Evolutionary conservation across 2,888 invertebrate genomes (phyloP), one percentile per base, ranked within the genome.

Genomic region (Heliconius ethilla): DNA sequence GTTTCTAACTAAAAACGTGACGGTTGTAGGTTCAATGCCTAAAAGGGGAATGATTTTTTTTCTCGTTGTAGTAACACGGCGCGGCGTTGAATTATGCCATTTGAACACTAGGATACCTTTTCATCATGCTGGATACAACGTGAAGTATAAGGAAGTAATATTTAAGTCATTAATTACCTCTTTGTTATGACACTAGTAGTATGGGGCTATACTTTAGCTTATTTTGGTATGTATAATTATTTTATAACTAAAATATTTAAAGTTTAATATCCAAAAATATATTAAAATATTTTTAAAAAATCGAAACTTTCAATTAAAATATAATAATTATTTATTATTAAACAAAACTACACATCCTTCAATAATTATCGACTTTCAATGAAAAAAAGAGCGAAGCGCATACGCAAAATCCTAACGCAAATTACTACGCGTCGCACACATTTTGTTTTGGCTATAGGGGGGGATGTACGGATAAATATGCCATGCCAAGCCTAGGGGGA

Each of bases 381-480:
- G 67, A 67, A 66, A 66, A 33, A 76, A 76, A 76, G 15, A 25
- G 33, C 59, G 62, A 59, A 65, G 55, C 37, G 55, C 72, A 55
- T 76, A 72, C 63, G 63, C 73, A 67, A 62, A 59, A 62, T 66
- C 15, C 51, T 66, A 72, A 72, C 33, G 37, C 73, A 66, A 76
- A 69, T 73, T 62, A 62, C 75, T 80, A 81, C 79, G 79, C 82
- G 75, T 79, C 78, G 81, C 82, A 81, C 78, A 79, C 79, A 77
- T 74, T 82, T 82, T 79, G 79, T 77, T 69, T 72, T 66, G 63
- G 40, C 69, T 25, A 15, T 25, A 82, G 81, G 81, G 91, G 94
- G 94, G 94, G 90, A 82, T 86, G 83, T 86, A 82, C 81, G 88
- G 90, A 93, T 94, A 94, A 91, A 94, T 94, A 92, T 88, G 90